These are phyloP conservation scores for Volucella bombylans DNA, from an alignment of 2,888 invertebrate genomes.

Conservation along the genomic window DNA sequence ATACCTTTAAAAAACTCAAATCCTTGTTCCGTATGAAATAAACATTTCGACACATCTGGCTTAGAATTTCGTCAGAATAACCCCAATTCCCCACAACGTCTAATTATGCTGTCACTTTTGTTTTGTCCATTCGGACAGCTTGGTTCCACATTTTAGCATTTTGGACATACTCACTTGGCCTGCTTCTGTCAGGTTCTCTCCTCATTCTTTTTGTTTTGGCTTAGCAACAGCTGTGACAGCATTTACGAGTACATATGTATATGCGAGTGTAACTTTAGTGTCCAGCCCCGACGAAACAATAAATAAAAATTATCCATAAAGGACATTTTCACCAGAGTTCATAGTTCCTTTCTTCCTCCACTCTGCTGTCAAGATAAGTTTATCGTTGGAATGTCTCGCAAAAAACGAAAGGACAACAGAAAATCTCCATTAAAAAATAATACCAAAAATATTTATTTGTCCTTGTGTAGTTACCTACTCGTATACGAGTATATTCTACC, in stretches of 20 bases:
- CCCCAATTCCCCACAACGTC: background rate
- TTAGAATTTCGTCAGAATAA: too few species aligned
- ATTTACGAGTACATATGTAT: background rate
- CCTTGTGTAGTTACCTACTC: too few species aligned
- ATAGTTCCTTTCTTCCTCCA: background rate
- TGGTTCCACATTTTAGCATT: slow-evolving; percentile 4
- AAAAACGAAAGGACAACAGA: background rate
- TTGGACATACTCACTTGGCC: too few species aligned
- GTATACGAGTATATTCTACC: slow-evolving; percentile 9
- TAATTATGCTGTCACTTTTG: slow-evolving; percentile 21
- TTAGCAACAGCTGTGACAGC: slow-evolving; percentile 26
- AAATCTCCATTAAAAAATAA: too few species aligned
- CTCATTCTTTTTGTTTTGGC: background rate
- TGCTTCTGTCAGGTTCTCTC: background rate
- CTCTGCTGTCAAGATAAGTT: slow-evolving; percentile 19
- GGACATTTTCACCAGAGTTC: slow-evolving; percentile 17
- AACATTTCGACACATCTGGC: too few species aligned
- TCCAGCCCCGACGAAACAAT: background rate
- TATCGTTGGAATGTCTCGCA: background rate
- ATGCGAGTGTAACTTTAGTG: background rate
- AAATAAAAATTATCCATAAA: slow-evolving; percentile 15
- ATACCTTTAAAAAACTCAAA: too few species aligned
- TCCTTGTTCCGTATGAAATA: too few species aligned
- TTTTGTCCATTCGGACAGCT: slow-evolving; percentile 13
- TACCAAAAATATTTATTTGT: too few species aligned